These are phyloP conservation scores for Sapayoa aenigma DNA, from an alignment of 2,113 vertebrate genomes.

Conservation along the genomic window DNA sequence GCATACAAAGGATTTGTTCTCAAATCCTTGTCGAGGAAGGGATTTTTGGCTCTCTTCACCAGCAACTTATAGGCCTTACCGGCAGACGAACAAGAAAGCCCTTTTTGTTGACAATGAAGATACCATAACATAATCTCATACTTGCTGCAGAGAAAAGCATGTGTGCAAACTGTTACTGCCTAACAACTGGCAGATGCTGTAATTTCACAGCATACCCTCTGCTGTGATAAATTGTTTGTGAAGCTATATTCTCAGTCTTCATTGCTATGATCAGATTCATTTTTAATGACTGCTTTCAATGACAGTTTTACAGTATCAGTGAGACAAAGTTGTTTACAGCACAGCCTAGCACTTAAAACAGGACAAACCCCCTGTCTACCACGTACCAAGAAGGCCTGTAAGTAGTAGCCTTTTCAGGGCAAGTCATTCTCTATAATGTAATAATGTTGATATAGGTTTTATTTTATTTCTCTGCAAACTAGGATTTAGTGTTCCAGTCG, in stretches of 20 bases:
- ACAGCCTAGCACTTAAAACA: not conserved
- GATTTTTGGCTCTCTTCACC: not conserved
- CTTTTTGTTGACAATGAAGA: not conserved
- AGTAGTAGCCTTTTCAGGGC: not conserved
- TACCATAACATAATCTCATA: not conserved
- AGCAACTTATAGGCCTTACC: not conserved
- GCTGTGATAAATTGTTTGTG: not conserved
- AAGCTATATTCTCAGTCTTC: not conserved
- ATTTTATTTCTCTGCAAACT: not conserved
- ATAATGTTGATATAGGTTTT: not conserved
- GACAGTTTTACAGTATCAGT: not conserved
- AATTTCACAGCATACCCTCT: not conserved
- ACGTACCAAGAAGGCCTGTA: not conserved
- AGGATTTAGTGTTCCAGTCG: not conserved
- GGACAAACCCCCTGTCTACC: rapidly evolving
- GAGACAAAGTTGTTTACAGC: not conserved
- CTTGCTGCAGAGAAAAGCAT: not conserved
- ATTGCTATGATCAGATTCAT: not conserved
- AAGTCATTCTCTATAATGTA: not conserved
- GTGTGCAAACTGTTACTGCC: not conserved
- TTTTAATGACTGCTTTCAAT: not conserved
- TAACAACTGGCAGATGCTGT: not conserved
- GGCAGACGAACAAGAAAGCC: not conserved
- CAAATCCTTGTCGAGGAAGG: not conserved
- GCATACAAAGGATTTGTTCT: not conserved